Percentiles rank a stretch among this genome's conserved stretches.
Conservation (phyloP, 2,113 vertebrate species). For the Dissostichus mawsoni region DNA sequence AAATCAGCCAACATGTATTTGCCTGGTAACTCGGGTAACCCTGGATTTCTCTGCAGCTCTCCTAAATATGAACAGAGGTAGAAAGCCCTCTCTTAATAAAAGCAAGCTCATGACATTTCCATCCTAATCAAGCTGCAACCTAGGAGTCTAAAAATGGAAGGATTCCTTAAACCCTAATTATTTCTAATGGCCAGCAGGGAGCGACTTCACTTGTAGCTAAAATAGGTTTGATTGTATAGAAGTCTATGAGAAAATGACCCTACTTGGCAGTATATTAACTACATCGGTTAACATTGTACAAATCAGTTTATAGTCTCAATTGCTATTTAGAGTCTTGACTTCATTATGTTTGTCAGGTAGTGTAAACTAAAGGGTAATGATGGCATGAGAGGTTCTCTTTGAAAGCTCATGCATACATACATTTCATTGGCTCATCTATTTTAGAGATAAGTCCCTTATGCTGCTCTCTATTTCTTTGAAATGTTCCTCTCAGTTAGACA, state of each 20-base stretch:
- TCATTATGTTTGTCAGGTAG: neutral
- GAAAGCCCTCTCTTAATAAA: too few relatives aligned
- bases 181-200: neutral
- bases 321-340: neutral
- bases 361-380: neutral
- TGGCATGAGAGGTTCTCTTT: neutral
- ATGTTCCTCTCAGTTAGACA: neutral
- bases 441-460: neutral
- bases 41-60: too few relatives aligned
- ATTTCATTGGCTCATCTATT: neutral
- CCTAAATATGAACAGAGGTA: too few relatives aligned
- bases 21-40: too few relatives aligned
- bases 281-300: neutral
- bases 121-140: neutral
- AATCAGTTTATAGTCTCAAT: neutral
- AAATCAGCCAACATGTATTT: too few relatives aligned
- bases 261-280: neutral
- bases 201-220: neutral
- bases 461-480: neutral
- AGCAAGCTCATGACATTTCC: too few relatives aligned
- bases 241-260: neutral
- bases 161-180: neutral
- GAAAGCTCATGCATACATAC: neutral
- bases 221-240: neutral
- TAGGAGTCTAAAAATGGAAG: neutral